phyloP scores from a whole-genome alignment of 2,113 vertebrate genomes.

The Platysternon megacephalum region DNA sequence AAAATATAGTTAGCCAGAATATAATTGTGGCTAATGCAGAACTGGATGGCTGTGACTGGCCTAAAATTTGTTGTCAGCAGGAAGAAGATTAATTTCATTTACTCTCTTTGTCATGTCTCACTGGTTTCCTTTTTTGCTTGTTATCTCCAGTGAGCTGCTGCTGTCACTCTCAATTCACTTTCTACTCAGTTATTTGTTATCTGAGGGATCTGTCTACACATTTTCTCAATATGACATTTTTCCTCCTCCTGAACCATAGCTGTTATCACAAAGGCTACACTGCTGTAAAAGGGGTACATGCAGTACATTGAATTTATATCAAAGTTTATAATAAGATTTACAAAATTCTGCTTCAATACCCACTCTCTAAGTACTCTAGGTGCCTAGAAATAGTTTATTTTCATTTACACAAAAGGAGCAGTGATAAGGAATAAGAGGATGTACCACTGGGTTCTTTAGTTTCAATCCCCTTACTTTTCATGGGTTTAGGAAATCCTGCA shows the following conservation, averaged over 20 bases:
- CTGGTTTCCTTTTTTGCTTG: constrained; percentile 73
- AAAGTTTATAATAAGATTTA: neutral
- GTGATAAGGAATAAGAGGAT: constrained; percentile 26
- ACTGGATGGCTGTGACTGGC: constrained; percentile 21
- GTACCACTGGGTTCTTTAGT: constrained; percentile 1
- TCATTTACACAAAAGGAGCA: constrained; percentile 10
- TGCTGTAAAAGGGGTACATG: neutral
- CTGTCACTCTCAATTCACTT: constrained; percentile 76
- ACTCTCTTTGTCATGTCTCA: constrained; percentile 76
- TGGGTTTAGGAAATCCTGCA: neutral
- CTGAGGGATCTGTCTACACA: constrained; percentile 53
- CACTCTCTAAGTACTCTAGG: neutral
- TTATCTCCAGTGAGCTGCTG: constrained; percentile 73
- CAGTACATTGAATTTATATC: neutral
- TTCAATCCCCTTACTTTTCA: neutral
- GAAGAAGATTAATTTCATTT: constrained; percentile 80
- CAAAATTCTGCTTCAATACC: neutral
- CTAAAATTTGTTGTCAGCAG: constrained; percentile 75
- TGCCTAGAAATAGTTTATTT: neutral
- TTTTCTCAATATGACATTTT: constrained; percentile 54
- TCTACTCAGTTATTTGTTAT: constrained; percentile 71
- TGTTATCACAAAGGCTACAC: constrained; percentile 13
- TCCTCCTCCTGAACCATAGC: neutral
- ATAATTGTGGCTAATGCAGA: constrained; percentile 51
- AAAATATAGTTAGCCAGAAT: constrained; percentile 38